phyloP scores from a whole-genome alignment of 2,797 vertebrate genomes.

The Microtus obscurus region DNA sequence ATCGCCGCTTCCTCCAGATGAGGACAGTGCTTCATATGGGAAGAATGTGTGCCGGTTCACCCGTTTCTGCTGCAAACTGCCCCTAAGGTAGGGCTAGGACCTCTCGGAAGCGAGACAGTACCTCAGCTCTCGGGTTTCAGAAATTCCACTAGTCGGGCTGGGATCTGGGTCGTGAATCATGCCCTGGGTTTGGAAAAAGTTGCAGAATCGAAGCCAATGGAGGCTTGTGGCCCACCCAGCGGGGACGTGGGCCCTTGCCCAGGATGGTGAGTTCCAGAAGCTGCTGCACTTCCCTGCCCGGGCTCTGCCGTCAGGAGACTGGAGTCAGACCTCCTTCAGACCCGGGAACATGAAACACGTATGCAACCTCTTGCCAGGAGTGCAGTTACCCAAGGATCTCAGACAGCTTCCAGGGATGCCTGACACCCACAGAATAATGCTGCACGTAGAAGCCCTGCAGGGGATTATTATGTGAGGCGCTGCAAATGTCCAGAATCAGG shows the following conservation, averaged over 20 bases:
- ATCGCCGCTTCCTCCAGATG: background rate
- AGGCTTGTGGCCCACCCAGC: constrained; percentile 49
- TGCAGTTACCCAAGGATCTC: background rate
- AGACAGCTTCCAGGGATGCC: accelerated
- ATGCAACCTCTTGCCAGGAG: background rate
- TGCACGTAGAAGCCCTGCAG: accelerated
- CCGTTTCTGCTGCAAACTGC: background rate
- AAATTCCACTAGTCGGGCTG: constrained; percentile 29
- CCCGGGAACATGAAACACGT: background rate
- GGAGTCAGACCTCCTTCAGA: background rate
- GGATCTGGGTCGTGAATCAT: constrained; percentile 69
- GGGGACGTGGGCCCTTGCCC: background rate
- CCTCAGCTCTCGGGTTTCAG: constrained; percentile 23
- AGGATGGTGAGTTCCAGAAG: background rate
- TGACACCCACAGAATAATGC: background rate
- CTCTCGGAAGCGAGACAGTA: background rate
- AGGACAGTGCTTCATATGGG: background rate
- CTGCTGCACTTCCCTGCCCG: background rate
- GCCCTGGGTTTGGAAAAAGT: constrained; percentile 60
- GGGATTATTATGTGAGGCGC: accelerated
- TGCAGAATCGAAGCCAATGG: background rate
- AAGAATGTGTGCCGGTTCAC: background rate
- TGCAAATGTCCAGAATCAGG: background rate
- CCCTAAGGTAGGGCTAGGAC: background rate
- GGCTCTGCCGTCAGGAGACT: background rate